Conservation (phyloP, 2,113 vertebrate species). For the Rhinolophus ferrumequinum region DNA sequence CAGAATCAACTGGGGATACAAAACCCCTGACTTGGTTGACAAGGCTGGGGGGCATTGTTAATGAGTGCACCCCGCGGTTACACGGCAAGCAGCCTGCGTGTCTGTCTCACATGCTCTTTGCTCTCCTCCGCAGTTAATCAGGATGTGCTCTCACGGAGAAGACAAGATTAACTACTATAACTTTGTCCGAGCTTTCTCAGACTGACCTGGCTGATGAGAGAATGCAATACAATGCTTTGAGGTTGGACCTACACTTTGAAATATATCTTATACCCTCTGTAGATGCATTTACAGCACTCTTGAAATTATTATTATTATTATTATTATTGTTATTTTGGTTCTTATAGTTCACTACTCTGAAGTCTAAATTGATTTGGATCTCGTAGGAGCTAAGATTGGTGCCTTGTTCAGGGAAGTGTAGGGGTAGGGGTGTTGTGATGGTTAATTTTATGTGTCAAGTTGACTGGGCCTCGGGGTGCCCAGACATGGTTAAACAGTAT, state of each 20-base stretch:
- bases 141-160: conserved; percentile 80
- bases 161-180: conserved; percentile 82
- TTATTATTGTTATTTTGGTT: not conserved
- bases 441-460: not conserved
- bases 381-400: not conserved
- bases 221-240: not conserved
- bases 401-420: not conserved
- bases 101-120: not conserved
- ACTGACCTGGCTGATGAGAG: conserved; percentile 58
- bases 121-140: conserved; percentile 81
- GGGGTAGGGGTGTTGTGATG: not conserved
- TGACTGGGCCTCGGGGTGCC: not conserved
- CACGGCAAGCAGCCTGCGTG: not conserved
- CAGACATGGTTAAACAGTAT: not conserved
- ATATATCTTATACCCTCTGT: not conserved
- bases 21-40: not conserved
- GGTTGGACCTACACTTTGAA: not conserved
- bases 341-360: not conserved
- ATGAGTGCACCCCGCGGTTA: accelerated
- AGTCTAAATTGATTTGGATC: conserved; percentile 55
- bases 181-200: conserved; percentile 84
- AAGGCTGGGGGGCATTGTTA: not conserved
- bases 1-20: not conserved
- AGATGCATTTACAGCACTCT: not conserved
- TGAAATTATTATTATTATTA: not conserved